Conservation (phyloP, 2,888 invertebrate species). For the Tupiocoris notatus region DNA sequence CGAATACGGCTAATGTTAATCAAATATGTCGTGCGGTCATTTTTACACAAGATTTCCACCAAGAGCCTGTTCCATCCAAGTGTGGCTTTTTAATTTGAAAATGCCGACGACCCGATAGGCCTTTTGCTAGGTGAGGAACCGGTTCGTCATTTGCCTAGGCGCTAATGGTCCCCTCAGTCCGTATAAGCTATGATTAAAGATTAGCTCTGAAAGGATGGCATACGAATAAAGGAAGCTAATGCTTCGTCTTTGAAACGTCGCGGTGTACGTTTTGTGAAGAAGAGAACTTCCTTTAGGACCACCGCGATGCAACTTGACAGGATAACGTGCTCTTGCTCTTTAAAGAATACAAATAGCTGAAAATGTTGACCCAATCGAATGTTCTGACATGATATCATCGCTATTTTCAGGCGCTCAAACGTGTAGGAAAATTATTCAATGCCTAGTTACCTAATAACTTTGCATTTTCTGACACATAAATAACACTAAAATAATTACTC, state of each 20-base stretch:
- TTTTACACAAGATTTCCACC: background rate
- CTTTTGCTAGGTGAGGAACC: background rate
- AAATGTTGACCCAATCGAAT: too few relatives aligned
- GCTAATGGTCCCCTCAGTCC: background rate
- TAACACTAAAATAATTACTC: too few relatives aligned
- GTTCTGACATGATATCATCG: too few relatives aligned
- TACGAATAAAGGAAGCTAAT: background rate
- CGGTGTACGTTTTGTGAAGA: background rate
- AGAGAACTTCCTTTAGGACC: background rate
- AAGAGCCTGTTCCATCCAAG: background rate
- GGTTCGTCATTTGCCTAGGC: background rate
- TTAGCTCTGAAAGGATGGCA: background rate
- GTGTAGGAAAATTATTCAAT: too few relatives aligned
- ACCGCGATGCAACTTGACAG: too few relatives aligned
- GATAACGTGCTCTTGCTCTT: too few relatives aligned
- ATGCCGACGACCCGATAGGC: background rate
- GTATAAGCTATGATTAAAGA: background rate
- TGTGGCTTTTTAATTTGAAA: background rate
- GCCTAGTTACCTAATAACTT: too few relatives aligned
- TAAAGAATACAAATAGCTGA: too few relatives aligned
- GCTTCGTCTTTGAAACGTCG: background rate
- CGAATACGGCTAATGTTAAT: background rate
- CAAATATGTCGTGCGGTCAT: background rate
- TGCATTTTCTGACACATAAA: too few relatives aligned
- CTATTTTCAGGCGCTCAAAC: too few relatives aligned